A percentile compares a stretch with the other conserved stretches of the same genome.
These are phyloP conservation scores for Stomatorhinus walkeri DNA, from an alignment of 2,797 vertebrate species.

Conservation along the genomic window DNA sequence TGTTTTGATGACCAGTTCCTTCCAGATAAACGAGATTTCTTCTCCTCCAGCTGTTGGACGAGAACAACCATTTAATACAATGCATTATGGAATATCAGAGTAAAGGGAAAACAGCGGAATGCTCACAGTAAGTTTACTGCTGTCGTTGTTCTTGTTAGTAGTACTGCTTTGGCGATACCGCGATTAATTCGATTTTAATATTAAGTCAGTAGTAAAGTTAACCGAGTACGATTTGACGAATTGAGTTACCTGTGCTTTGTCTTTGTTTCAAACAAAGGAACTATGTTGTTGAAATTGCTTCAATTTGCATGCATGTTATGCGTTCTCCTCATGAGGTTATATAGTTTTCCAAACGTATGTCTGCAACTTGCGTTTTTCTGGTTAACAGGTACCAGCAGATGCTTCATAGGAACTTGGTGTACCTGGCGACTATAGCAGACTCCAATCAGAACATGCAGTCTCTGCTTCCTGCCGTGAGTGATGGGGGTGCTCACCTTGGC, in stretches of 20 bases:
- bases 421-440: slow-evolving; percentile 98
- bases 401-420: slow-evolving; percentile 97
- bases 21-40: slow-evolving; percentile 14
- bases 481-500: background rate
- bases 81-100: slow-evolving; percentile 99
- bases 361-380: slow-evolving; percentile 9
- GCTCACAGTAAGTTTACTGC: slow-evolving; percentile 89
- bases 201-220: background rate
- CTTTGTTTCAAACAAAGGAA: background rate
- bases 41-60: slow-evolving; percentile 82
- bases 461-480: slow-evolving; percentile 96
- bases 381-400: slow-evolving; percentile 88
- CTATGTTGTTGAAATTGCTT: background rate
- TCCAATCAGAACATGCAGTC: slow-evolving; percentile 99
- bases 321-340: background rate
- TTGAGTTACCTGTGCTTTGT: background rate
- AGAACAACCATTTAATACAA: slow-evolving; percentile 98
- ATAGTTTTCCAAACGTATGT: background rate
- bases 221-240: background rate
- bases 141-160: background rate
- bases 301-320: background rate
- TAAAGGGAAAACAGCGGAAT: slow-evolving; percentile 97
- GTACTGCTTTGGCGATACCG: background rate
- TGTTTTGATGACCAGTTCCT: background rate
- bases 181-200: background rate